These are phyloP conservation scores for Hexactinellida sp. DNA, from an alignment of 37 sponge, comb jelly and placozoan species.

Conservation along the genomic window DNA sequence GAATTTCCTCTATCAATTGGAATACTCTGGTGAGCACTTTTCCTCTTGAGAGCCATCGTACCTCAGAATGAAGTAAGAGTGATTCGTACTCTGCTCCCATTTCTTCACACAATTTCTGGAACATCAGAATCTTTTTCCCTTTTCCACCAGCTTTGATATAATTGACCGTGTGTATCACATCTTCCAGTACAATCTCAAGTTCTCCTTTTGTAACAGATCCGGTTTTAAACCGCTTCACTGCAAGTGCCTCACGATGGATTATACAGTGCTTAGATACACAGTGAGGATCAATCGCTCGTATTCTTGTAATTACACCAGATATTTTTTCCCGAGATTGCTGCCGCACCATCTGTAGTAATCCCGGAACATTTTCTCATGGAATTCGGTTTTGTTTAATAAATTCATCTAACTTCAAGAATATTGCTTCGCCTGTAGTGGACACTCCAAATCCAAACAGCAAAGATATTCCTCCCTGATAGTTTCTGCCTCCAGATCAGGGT, in stretches of 20 bases:
- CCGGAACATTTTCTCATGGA: background rate
- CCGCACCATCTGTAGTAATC: too few species aligned
- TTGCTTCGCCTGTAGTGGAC: background rate
- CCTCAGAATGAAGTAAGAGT: constrained; percentile 13
- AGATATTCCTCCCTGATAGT: background rate
- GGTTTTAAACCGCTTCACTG: too few species aligned
- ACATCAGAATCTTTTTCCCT: background rate
- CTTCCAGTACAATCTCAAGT: background rate
- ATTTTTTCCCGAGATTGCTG: background rate
- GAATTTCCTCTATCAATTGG: constrained; percentile 15
- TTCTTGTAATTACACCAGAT: background rate
- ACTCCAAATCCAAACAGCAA: background rate
- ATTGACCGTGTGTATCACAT: background rate
- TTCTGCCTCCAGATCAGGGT: constrained; percentile 5
- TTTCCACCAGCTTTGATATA: background rate
- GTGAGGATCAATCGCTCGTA: too few species aligned
- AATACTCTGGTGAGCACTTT: constrained; percentile 9
- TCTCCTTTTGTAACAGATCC: too few species aligned
- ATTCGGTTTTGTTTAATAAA: too few species aligned
- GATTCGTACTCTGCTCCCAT: background rate
- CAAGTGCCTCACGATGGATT: too few species aligned
- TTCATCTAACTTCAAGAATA: background rate
- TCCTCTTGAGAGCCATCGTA: background rate
- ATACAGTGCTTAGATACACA: too few species aligned
- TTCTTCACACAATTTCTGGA: constrained; percentile 13